Evolutionary conservation across 2,888 invertebrate species (phyloP).

Genomic region (Noctua comes): DNA sequence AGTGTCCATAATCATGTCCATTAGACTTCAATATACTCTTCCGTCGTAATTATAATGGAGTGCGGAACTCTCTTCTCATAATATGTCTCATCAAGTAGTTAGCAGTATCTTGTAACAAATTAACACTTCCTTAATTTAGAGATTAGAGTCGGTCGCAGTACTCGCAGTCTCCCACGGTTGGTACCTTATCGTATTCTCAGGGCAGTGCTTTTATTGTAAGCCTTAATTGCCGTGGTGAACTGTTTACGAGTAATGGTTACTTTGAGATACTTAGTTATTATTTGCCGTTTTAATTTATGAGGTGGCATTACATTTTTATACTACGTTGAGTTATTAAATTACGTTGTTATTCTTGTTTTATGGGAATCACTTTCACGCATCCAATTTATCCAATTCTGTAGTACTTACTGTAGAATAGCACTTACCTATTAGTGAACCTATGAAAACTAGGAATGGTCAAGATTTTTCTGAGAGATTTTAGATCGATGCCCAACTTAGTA

Average conservation of each 20-base stretch:
- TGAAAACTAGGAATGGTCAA: background rate
- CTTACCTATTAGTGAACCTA: background rate
- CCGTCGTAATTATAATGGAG: slow-evolving; percentile 31
- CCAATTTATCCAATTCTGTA: background rate
- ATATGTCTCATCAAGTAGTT: slow-evolving; percentile 51
- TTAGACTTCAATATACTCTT: slow-evolving; percentile 40
- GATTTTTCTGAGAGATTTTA: background rate
- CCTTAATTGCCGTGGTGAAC: slow-evolving; percentile 64
- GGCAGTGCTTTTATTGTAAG: slow-evolving; percentile 62
- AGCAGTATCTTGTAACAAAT: slow-evolving; percentile 52
- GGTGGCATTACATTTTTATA: slow-evolving; percentile 20
- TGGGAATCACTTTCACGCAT: slow-evolving; percentile 10
- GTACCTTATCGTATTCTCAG: slow-evolving; percentile 69
- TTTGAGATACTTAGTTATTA: slow-evolving; percentile 39
- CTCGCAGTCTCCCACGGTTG: slow-evolving; percentile 68
- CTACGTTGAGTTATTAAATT: background rate
- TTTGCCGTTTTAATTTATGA: slow-evolving; percentile 54
- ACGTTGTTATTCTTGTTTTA: slow-evolving; percentile 2
- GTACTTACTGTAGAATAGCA: background rate
- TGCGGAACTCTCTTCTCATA: slow-evolving; percentile 49
- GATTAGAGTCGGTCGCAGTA: slow-evolving; percentile 45
- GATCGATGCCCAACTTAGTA: background rate
- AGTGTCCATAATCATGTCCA: slow-evolving; percentile 21
- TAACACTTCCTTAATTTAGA: slow-evolving; percentile 68
- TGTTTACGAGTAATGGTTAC: slow-evolving; percentile 55